Evolutionary conservation across 1,140 invertebrate species (phyloP), one percentile per base, ranked within the genome.

Genomic region (Dinothrombium tinctorium): DNA sequence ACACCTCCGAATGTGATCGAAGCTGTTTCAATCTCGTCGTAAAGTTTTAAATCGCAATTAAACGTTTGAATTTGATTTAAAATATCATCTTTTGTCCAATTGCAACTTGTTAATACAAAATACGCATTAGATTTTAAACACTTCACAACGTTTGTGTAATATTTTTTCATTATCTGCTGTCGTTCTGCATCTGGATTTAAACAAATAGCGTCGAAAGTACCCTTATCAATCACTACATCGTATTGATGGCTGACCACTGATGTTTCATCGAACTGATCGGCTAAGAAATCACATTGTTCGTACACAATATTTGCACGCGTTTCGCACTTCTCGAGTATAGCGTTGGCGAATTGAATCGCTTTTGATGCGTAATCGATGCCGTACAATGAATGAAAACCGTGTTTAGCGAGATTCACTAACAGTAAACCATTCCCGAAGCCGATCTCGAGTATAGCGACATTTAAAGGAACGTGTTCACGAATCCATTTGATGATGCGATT

Each of bases 361-460:
- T 71, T 69, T 33, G 64, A 51, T 1, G 75, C 82, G 53, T 89
- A 92, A 62, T 90, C 84, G 2, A 87, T 60, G 0, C 84, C 83
- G 1, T 63, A 62, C 9, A 90, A 54, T 51, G 77, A 67, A 4
- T 52, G 65, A 55, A 73, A 90, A 2, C 73, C 76, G 56, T 73
- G 66, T 41, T 69, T 46, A n/a, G 28, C 37, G 50, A 92, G 53
- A 54, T 78, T 72, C 12, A 80, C 59, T 2, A 89, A 59, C 35
- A 80, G 67, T 60, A 76, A 74, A 14, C 82, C 87, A 62, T 95
- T 95, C 2, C 87, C 87, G 57, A 79, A 87, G 11, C 86, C 76
- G 55, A 71, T n/a, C 50, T 72, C 69, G 20, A 69, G 44, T 23
- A 69, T 55, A 20, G 2, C 17, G 17, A 12, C 4, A 32, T 32